phyloP scores from a whole-genome alignment of 2,888 invertebrate genomes.

The Syritta pipiens region DNA sequence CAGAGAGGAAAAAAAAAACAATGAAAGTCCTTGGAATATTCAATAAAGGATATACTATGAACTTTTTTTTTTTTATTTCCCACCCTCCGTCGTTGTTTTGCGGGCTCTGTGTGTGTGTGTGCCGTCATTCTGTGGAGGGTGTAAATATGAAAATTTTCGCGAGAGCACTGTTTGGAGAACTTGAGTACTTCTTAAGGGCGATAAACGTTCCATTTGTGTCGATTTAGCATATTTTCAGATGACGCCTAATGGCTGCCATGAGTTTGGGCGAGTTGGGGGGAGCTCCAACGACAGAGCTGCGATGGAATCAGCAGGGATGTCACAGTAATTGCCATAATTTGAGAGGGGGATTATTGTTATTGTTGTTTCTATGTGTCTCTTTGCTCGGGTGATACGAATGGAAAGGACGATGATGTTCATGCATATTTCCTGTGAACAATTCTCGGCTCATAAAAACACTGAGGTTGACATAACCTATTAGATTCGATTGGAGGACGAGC shows the following conservation, averaged over 20 bases:
- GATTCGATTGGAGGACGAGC: too few species aligned
- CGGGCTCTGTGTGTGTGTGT: constrained; percentile 6
- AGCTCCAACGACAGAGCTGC: background rate
- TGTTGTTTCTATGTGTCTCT: constrained; percentile 13
- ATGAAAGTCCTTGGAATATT: constrained; percentile 58
- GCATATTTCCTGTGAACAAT: background rate
- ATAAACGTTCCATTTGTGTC: constrained; percentile 68
- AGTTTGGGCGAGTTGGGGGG: background rate
- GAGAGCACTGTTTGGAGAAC: constrained; percentile 36
- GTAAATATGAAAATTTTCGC: constrained; percentile 64
- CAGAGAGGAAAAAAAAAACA: constrained; percentile 11
- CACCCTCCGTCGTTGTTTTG: background rate
- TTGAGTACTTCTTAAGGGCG: constrained; percentile 62
- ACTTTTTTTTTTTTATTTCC: constrained; percentile 6
- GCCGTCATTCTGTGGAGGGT: constrained; percentile 11
- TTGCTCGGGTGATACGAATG: background rate
- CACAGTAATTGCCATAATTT: constrained; percentile 65
- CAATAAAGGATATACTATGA: constrained; percentile 65
- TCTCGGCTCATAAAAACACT: constrained; percentile 2
- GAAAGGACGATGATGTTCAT: background rate
- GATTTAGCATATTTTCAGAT: constrained; percentile 68
- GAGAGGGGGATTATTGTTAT: constrained; percentile 61
- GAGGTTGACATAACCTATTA: too few species aligned
- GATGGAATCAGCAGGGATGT: constrained; percentile 54
- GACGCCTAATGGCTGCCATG: constrained; percentile 26